Conservation (phyloP, 2,888 invertebrate species). For the Drosophila falleni region DNA sequence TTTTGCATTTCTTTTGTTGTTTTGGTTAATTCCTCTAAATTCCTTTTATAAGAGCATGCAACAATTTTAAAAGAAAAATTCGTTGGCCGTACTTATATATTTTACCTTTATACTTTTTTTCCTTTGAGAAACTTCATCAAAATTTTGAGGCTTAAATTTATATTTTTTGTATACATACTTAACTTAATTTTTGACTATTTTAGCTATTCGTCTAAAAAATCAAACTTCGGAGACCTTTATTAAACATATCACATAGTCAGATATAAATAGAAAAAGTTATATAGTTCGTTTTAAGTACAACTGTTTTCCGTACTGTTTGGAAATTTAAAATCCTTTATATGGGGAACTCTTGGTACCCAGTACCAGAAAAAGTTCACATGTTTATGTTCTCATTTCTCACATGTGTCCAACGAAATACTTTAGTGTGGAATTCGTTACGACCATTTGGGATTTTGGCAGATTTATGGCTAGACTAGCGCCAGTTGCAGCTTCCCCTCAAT, state of each 20-base stretch:
- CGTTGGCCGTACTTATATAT: no score
- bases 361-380: constrained; percentile 1
- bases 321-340: neutral
- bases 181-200: no score
- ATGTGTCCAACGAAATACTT: constrained; percentile 21
- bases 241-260: no score
- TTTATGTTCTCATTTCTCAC: constrained; percentile 21
- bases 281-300: neutral
- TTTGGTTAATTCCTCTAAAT: no score
- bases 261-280: neutral
- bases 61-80: no score
- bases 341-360: neutral
- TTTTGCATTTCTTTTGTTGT: no score
- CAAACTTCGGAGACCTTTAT: no score
- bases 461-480: constrained; percentile 30
- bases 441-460: constrained; percentile 5
- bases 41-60: neutral
- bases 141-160: no score
- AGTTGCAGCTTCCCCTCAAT: constrained; percentile 12
- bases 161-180: no score
- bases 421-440: constrained; percentile 19
- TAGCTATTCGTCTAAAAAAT: no score
- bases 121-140: no score
- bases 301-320: constrained; percentile 2
- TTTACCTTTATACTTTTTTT: no score